Conservation (phyloP, 2,113 vertebrate species). For the Cathartes aura region DNA sequence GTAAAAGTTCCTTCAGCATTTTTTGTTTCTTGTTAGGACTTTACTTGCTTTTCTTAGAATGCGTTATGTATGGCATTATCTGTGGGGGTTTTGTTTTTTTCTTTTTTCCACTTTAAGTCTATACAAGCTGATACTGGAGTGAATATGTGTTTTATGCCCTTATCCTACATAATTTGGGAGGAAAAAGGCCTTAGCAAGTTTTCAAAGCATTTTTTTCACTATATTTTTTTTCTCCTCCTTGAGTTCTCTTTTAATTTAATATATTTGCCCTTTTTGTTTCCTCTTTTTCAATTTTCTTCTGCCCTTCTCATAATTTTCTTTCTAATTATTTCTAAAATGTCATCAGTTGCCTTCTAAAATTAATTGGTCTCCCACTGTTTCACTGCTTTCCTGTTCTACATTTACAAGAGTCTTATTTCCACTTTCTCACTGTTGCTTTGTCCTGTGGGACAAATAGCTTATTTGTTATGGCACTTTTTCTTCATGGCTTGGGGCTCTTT, state of each 20-base stretch:
- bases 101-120: not conserved
- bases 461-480: not conserved
- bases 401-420: not conserved
- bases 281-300: conserved; percentile 4
- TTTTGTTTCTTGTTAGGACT: not conserved
- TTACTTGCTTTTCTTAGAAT: not conserved
- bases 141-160: not conserved
- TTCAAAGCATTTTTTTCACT: not conserved
- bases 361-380: not conserved
- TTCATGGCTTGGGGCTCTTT: not conserved
- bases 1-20: not conserved
- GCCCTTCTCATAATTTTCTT: not conserved
- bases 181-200: not conserved
- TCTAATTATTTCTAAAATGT: conserved; percentile 35
- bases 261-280: not conserved
- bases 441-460: not conserved
- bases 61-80: not conserved
- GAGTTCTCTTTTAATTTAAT: not conserved
- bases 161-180: not conserved
- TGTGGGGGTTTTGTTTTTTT: rapidly evolving
- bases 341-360: not conserved
- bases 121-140: not conserved
- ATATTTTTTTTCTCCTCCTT: not conserved
- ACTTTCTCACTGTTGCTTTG: not conserved
- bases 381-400: rapidly evolving